Conservation (phyloP, 2,888 invertebrate genomes). For the Electrophaes corylata region DNA sequence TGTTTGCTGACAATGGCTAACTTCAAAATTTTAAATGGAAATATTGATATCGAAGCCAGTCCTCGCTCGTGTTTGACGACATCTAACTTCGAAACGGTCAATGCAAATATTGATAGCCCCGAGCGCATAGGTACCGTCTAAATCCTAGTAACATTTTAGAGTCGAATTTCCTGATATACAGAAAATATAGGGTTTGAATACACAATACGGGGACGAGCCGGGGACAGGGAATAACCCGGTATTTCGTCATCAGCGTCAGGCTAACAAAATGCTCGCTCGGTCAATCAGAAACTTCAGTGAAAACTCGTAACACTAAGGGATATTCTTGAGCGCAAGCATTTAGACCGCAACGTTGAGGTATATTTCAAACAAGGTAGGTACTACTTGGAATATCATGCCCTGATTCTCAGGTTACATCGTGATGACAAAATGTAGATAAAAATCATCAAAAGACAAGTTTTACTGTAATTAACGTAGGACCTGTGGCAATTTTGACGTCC, state of each 20-base stretch:
- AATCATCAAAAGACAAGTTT: constrained; percentile 20
- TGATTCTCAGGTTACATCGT: constrained; percentile 20
- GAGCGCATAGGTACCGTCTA: background rate
- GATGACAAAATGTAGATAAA: constrained; percentile 8
- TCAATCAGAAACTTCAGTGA: too few relatives aligned
- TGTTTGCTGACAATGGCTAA: too few relatives aligned
- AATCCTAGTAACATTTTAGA: background rate
- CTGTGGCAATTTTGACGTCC: constrained; percentile 19
- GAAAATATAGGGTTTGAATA: too few relatives aligned
- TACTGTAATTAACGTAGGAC: constrained; percentile 13
- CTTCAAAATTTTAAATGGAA: too few relatives aligned
- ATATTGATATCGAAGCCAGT: background rate
- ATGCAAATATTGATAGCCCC: background rate
- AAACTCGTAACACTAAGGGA: too few relatives aligned
- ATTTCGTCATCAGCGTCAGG: background rate
- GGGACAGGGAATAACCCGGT: too few relatives aligned
- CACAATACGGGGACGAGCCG: too few relatives aligned
- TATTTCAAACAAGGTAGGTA: too few relatives aligned
- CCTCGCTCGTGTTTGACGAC: background rate
- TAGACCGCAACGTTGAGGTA: too few relatives aligned
- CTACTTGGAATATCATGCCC: constrained; percentile 13
- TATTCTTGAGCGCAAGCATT: too few relatives aligned
- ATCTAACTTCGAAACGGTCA: background rate
- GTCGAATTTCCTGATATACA: background rate
- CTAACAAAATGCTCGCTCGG: too few relatives aligned